These are phyloP conservation scores for Apocrypta bakeri DNA, from an alignment of 1,140 invertebrate genomes.

Conservation along the genomic window DNA sequence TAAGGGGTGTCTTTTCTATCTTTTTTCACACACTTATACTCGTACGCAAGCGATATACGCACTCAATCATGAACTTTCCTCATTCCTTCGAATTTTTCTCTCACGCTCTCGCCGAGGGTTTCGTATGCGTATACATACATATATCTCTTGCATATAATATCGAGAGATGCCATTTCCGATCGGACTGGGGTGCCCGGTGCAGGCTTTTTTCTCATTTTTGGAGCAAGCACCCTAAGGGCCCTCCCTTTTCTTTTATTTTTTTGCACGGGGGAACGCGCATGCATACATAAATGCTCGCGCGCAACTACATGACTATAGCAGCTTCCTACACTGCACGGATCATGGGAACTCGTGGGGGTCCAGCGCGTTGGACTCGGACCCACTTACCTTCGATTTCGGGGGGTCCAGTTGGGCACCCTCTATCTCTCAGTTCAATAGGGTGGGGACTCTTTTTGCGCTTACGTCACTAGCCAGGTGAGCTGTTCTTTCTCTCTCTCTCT, in stretches of 20 bases:
- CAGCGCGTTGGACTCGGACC: conserved; percentile 25
- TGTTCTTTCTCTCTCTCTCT: neutral
- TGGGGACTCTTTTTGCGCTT: conserved; percentile 53
- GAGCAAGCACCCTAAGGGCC: neutral
- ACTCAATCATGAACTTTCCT: conserved; percentile 4
- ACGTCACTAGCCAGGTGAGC: conserved; percentile 62
- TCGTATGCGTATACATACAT: conserved; percentile 10
- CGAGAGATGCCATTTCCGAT: conserved; percentile 4
- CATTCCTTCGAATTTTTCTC: conserved; percentile 22
- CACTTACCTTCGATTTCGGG: conserved; percentile 41
- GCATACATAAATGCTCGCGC: conserved; percentile 44
- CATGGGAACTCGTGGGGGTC: conserved; percentile 74
- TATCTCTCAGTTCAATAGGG: neutral
- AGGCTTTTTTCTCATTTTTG: conserved; percentile 42
- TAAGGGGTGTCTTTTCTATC: neutral
- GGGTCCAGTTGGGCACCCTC: neutral
- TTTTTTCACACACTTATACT: conserved; percentile 1
- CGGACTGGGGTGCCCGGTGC: neutral
- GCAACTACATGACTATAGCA: too few relatives aligned
- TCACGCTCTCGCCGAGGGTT: conserved; percentile 17
- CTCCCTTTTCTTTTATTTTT: conserved; percentile 9
- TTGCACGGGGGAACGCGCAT: conserved; percentile 35
- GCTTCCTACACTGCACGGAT: conserved; percentile 63
- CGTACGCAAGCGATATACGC: too few relatives aligned
- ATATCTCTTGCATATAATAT: conserved; percentile 39